A percentile compares a stretch with the other conserved stretches of the same genome.
Conservation (phyloP, 2,888 invertebrate genomes). For the Drymonia ruficornis region DNA sequence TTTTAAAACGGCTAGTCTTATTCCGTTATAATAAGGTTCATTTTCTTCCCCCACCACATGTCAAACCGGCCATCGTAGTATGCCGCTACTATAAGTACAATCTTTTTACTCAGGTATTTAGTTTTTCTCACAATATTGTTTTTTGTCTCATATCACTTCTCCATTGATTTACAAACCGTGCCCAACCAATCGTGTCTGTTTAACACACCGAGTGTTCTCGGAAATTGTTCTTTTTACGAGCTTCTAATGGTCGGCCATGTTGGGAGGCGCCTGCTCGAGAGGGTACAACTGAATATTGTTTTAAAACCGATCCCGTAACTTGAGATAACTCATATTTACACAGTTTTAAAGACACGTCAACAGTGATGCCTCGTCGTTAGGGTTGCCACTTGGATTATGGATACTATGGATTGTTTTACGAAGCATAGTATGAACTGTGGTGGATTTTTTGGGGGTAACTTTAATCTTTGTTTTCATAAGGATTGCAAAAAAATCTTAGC, state of each 20-base stretch:
- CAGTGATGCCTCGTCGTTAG: conserved; percentile 40
- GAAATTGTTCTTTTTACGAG: conserved; percentile 16
- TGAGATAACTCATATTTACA: conserved; percentile 65
- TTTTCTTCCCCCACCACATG: no score
- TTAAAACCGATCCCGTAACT: conserved; percentile 70
- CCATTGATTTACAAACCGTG: conserved; percentile 19
- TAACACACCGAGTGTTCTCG: conserved; percentile 20
- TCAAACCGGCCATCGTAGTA: no score
- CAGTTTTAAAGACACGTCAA: conserved; percentile 77
- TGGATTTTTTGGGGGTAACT: no score
- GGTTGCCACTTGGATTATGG: conserved; percentile 49
- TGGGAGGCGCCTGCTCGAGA: conserved; percentile 56
- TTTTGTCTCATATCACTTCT: neutral
- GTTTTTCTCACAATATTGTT: neutral
- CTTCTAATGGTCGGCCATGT: conserved; percentile 40
- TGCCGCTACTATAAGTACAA: neutral
- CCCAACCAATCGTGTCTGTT: conserved; percentile 12
- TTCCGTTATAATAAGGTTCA: no score
- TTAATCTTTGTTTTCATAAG: no score
- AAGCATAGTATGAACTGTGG: no score
- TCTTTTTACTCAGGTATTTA: neutral
- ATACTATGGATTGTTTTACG: no score
- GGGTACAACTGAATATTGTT: conserved; percentile 54
- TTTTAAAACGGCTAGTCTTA: no score
- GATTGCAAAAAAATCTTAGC: no score